Conservation (phyloP, 2,888 invertebrate genomes). For the Phania funesta region DNA sequence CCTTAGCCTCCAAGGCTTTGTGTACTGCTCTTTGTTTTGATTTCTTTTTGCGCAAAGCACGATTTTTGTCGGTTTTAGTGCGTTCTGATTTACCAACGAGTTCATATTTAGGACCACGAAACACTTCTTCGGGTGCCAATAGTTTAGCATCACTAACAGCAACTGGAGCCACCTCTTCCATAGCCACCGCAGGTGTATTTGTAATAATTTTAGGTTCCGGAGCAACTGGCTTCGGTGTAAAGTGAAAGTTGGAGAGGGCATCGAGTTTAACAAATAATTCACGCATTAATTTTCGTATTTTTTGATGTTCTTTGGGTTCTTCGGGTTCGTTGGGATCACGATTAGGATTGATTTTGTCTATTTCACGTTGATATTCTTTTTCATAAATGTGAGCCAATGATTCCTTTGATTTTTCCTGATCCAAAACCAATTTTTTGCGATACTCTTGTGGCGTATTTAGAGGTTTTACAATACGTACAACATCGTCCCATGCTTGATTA, state of each 20-base stretch:
- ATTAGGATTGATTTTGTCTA: constrained; percentile 80
- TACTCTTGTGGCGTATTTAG: constrained; percentile 90
- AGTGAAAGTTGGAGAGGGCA: constrained; percentile 96
- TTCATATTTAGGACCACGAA: constrained; percentile 82
- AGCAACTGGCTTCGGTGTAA: constrained; percentile 91
- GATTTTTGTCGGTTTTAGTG: constrained; percentile 91
- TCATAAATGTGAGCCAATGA: constrained; percentile 97
- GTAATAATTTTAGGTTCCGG: constrained; percentile 94
- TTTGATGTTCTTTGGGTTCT: constrained; percentile 88
- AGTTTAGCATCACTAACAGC: constrained; percentile 91
- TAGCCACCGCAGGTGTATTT: constrained; percentile 93
- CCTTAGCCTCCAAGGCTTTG: constrained; percentile 81
- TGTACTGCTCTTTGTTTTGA: constrained; percentile 84
- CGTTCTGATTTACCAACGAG: constrained; percentile 88
- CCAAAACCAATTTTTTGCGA: constrained; percentile 92
- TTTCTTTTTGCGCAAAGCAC: constrained; percentile 93
- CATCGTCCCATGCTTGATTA: constrained; percentile 97
- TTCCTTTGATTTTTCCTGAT: constrained; percentile 96
- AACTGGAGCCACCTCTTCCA: constrained; percentile 98
- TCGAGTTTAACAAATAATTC: constrained; percentile 92
- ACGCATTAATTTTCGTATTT: constrained; percentile 88
- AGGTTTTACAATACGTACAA: constrained; percentile 91
- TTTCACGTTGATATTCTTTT: constrained; percentile 88
- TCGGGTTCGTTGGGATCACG: constrained; percentile 82
- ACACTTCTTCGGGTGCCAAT: constrained; percentile 96